These are phyloP conservation scores for Tamandua tetradactyla DNA, from an alignment of 2,797 vertebrate species.

Conservation along the genomic window DNA sequence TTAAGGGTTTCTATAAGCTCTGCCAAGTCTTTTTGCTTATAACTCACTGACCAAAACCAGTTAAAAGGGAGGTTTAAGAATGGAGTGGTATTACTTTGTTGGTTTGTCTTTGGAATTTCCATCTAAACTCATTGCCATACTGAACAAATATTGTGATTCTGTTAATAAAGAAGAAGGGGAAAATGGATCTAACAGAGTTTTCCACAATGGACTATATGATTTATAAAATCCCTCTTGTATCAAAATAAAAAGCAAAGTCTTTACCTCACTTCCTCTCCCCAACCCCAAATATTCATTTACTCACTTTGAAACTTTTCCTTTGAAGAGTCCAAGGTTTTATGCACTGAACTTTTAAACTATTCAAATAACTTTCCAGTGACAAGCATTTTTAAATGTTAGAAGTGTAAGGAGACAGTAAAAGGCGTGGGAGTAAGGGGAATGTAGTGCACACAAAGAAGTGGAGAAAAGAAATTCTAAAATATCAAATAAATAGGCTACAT, in stretches of 20 bases:
- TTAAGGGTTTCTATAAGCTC: background rate
- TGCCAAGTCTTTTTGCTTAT: background rate
- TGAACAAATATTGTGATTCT: background rate
- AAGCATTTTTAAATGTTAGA: conserved; percentile 25
- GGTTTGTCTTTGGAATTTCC: background rate
- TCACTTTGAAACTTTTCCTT: conserved; percentile 4
- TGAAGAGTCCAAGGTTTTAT: background rate
- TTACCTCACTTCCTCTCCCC: background rate
- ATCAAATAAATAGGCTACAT: background rate
- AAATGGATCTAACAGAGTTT: background rate
- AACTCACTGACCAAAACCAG: background rate
- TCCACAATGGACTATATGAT: background rate
- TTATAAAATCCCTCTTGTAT: background rate
- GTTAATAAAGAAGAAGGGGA: background rate
- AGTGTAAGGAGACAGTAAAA: background rate
- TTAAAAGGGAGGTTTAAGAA: background rate
- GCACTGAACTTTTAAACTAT: background rate
- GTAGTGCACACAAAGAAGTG: background rate
- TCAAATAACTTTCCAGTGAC: background rate
- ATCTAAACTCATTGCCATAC: background rate
- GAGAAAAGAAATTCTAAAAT: background rate
- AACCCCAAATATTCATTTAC: background rate
- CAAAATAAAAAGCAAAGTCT: background rate
- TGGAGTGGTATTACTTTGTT: background rate
- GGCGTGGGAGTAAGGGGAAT: background rate